phyloP scores from a whole-genome alignment of 2,888 invertebrate genomes.

The Dusona sp. region DNA sequence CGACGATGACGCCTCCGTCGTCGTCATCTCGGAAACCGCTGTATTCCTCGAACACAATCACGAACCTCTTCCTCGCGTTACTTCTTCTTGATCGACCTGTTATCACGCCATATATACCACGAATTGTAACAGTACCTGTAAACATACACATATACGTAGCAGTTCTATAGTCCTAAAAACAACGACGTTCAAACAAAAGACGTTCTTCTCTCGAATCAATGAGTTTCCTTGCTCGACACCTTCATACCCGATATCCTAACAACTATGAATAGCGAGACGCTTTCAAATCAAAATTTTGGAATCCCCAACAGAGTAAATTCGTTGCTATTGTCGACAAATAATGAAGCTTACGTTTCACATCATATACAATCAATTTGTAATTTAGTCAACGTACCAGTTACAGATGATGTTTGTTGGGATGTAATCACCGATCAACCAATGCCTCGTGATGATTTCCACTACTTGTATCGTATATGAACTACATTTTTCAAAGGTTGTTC shows the following conservation, averaged over 20 bases:
- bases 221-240: not conserved
- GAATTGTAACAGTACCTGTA: conserved; percentile 35
- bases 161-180: not conserved
- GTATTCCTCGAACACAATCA: conserved; percentile 14
- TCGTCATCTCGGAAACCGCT: not conserved
- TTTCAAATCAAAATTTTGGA: not conserved
- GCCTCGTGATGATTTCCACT: not conserved
- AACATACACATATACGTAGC: not conserved
- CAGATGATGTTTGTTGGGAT: not conserved
- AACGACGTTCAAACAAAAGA: conserved; percentile 4
- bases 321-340: not conserved
- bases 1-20: not conserved
- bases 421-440: not conserved
- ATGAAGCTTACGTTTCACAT: not conserved
- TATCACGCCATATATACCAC: conserved; percentile 21
- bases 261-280: not conserved
- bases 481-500: not conserved
- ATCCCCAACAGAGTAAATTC: conserved; percentile 6
- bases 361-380: not conserved
- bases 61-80: not conserved
- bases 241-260: not conserved
- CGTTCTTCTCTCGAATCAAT: conserved; percentile 10
- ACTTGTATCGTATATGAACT: not conserved
- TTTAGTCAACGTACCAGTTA: not conserved
- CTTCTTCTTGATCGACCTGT: conserved; percentile 38